Conservation (phyloP, 2,888 invertebrate species). For the Danaus chrysippus region DNA sequence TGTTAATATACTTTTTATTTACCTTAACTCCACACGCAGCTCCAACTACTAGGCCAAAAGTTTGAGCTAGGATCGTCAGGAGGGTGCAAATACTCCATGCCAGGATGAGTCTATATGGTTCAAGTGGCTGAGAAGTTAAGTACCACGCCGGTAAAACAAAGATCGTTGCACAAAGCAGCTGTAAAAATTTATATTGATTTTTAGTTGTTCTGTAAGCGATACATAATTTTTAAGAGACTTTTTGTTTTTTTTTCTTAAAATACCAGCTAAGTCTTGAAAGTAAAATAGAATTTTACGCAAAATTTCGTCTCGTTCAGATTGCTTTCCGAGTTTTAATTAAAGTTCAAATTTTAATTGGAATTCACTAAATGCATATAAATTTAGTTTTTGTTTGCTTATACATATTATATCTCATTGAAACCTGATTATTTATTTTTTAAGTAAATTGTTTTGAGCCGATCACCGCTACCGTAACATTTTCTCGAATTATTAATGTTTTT, state of each 20-base stretch:
- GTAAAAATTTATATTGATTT: slow-evolving; percentile 21
- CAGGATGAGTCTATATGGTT: slow-evolving; percentile 78
- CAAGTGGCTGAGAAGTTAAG: slow-evolving; percentile 87
- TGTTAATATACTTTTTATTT: slow-evolving; percentile 4
- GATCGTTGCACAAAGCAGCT: slow-evolving; percentile 85
- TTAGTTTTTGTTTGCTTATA: no score
- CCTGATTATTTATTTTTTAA: no score
- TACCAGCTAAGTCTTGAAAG: no score
- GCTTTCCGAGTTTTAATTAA: no score
- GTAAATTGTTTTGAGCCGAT: no score
- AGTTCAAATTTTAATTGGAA: no score
- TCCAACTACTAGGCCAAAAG: slow-evolving; percentile 86
- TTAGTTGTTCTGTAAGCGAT: not conserved
- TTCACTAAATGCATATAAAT: no score
- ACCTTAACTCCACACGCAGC: slow-evolving; percentile 84
- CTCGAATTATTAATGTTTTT: no score
- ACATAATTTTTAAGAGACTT: not conserved
- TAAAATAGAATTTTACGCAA: no score
- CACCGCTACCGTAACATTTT: no score
- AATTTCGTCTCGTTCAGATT: no score
- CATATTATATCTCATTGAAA: no score
- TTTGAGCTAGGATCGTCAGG: slow-evolving; percentile 86
- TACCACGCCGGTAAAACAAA: slow-evolving; percentile 87
- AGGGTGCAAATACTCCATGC: slow-evolving; percentile 83
- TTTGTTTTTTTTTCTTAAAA: not conserved